Evolutionary conservation across 1,140 invertebrate species (phyloP), one percentile per base, ranked within the genome.

Genomic region (Bathynomus jamesi): DNA sequence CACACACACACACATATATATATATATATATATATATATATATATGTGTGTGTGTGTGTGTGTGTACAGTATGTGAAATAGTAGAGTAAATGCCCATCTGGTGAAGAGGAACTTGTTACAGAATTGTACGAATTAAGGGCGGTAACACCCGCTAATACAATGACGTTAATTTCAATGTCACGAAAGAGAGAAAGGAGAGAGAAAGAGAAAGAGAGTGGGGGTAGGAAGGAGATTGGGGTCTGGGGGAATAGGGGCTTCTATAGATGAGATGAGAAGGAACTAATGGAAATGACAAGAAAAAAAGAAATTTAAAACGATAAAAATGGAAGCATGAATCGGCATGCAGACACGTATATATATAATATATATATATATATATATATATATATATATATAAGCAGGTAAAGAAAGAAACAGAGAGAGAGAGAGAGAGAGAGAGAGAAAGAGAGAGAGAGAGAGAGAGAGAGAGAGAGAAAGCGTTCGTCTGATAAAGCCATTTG

Each of bases 291-390:
- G 62, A 63, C 13, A 8, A 30, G 25, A 63, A 63, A 30, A 63
- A 63, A 27, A 27, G 13, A n/a, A 8, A 30, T 8, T 8, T 8
- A 63, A 30, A 63, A 27, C 7, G 13, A 63, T 30, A 63, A 27
- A 63, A 27, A 63, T 8, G n/a, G 7, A 63, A 27, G 7, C 7
- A 63, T 30, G n/a, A 8, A 63, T 30, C 7, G 7, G n/a, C n/a
- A 63, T 30, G n/a, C n/a, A 63, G 7, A 63, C n/a, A 63, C n/a
- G n/a, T 30, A 30, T 63, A 63, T 63, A 27, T 63, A 30, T 63
- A 8, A 63, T 27, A 63, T 63, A 30, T 63, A 27, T 63, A 30
- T 27, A 63, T 27, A 63, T 63, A 30, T 30, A 63, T 27, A 27
- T 63, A 27, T 63, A 63, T 63, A 30, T 30, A 63, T 27, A 63